phyloP scores from a whole-genome alignment of 1,140 invertebrate species.

The Lanistes nyassanus region DNA sequence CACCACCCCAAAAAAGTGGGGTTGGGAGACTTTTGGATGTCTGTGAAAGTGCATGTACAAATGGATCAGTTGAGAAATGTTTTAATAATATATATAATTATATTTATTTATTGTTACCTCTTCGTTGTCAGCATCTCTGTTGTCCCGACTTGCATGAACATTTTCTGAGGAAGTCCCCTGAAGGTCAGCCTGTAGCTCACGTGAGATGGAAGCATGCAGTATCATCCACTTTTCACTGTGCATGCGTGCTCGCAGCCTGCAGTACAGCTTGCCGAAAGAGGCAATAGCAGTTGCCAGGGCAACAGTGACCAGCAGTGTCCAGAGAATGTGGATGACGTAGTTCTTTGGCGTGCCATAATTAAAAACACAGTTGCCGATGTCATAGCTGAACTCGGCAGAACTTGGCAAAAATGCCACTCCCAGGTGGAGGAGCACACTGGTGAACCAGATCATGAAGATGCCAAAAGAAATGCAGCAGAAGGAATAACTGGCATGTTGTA shows the following conservation, averaged over 20 bases:
- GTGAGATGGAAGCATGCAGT: slow-evolving; percentile 48
- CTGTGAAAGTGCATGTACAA: too few relatives aligned
- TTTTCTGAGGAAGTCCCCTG: slow-evolving; percentile 18
- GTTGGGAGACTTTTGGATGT: too few relatives aligned
- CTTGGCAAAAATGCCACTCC: slow-evolving; percentile 81
- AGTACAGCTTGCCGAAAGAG: slow-evolving; percentile 85
- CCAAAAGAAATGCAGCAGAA: slow-evolving; percentile 87
- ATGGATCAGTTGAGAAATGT: too few relatives aligned
- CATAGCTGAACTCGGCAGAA: slow-evolving; percentile 47
- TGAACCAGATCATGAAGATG: slow-evolving; percentile 93
- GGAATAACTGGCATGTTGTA: slow-evolving; percentile 26
- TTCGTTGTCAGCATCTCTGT: too few relatives aligned
- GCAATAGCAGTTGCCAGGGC: slow-evolving; percentile 87
- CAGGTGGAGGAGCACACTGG: slow-evolving; percentile 84
- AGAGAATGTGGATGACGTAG: slow-evolving; percentile 88
- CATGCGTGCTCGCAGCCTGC: slow-evolving; percentile 73
- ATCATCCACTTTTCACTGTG: slow-evolving; percentile 49
- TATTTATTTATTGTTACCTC: too few relatives aligned
- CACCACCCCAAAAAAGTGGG: too few relatives aligned
- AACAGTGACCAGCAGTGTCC: slow-evolving; percentile 88
- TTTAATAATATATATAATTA: too few relatives aligned
- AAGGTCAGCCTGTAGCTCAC: slow-evolving; percentile 38
- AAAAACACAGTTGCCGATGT: slow-evolving; percentile 83
- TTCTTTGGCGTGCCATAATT: slow-evolving; percentile 81
- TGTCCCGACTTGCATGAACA: background rate